These are phyloP conservation scores for Chiloscyllium punctatum DNA, from an alignment of 2,797 vertebrate genomes.

Conservation along the genomic window DNA sequence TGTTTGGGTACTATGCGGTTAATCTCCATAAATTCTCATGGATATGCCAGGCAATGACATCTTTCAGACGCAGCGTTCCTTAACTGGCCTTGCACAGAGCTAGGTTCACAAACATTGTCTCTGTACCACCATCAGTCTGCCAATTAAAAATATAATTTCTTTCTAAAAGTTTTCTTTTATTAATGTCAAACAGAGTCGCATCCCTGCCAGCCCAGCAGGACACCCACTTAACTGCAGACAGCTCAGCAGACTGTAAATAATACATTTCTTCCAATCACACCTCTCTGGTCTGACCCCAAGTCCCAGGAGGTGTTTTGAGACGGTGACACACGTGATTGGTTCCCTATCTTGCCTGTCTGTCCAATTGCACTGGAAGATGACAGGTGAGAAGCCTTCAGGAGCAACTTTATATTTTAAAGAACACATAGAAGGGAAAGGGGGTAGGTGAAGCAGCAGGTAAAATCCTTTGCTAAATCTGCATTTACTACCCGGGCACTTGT, in stretches of 20 bases:
- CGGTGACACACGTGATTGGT: background rate
- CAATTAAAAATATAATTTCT: background rate
- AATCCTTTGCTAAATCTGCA: background rate
- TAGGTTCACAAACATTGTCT: background rate
- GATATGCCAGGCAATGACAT: background rate
- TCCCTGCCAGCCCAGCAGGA: background rate
- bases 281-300: background rate
- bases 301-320: background rate
- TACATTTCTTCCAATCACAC: background rate
- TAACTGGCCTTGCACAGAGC: background rate
- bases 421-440: background rate
- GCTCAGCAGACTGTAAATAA: background rate
- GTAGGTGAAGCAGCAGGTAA: background rate
- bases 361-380: background rate
- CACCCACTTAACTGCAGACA: background rate
- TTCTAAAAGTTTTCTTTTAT: constrained; percentile 14
- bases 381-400: background rate
- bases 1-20: background rate
- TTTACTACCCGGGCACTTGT: background rate
- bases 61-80: background rate
- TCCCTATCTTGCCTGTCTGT: too few species aligned
- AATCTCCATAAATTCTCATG: background rate
- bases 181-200: background rate
- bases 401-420: background rate
- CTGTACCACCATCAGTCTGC: background rate